phyloP scores from a whole-genome alignment of 1,140 invertebrate genomes.

The Drosophila sproati region DNA sequence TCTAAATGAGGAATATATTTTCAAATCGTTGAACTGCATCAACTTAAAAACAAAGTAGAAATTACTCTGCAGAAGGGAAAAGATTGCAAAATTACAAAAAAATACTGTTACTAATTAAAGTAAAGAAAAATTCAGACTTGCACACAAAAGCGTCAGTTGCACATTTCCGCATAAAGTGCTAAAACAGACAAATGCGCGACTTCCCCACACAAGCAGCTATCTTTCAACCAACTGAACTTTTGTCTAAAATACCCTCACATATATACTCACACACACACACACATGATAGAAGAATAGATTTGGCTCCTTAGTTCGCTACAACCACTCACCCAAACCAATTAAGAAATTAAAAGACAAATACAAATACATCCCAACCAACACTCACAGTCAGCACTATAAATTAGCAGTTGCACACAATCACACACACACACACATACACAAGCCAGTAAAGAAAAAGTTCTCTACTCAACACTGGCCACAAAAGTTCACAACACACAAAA shows the following conservation, averaged over 20 bases:
- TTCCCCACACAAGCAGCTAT: conserved; percentile 21
- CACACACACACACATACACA: conserved; percentile 42
- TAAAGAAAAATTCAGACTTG: conserved; percentile 10
- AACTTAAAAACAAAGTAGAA: conserved; percentile 8
- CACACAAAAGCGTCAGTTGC: conserved; percentile 52
- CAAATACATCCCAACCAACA: conserved; percentile 49
- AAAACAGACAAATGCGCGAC: conserved; percentile 42
- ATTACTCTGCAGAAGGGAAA: not conserved
- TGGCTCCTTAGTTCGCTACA: conserved; percentile 27
- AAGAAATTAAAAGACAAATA: conserved; percentile 82
- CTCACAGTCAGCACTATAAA: conserved; percentile 23
- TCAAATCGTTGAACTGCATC: conserved; percentile 4
- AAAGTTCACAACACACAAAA: conserved; percentile 62
- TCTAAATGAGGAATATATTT: not conserved
- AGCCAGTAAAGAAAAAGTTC: conserved; percentile 46
- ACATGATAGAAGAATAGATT: conserved; percentile 20
- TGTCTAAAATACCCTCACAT: conserved; percentile 11
- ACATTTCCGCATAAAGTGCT: conserved; percentile 56
- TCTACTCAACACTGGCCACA: conserved; percentile 70
- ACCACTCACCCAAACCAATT: conserved; percentile 69
- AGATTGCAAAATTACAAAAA: conserved; percentile 4
- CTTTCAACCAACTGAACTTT: not conserved
- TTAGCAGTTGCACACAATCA: conserved; percentile 1
- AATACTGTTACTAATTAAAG: conserved; percentile 27
- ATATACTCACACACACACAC: not conserved